These are phyloP conservation scores for Coccyzus lansbergi DNA, from an alignment of 2,797 vertebrate genomes.

Conservation along the genomic window DNA sequence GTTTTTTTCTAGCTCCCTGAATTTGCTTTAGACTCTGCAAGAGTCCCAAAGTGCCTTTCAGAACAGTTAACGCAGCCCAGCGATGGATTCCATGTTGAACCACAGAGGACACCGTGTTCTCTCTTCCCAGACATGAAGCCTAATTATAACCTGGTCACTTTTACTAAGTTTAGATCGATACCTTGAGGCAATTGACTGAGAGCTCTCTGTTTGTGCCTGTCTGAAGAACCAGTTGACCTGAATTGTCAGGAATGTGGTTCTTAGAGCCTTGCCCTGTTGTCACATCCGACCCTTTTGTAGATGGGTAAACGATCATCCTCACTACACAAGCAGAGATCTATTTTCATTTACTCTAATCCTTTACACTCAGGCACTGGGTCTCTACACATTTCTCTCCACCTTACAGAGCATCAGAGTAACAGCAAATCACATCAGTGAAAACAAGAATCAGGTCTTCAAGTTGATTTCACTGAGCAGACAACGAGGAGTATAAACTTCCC, in stretches of 20 bases:
- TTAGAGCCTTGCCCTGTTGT: not conserved
- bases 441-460: not conserved
- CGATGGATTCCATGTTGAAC: not conserved
- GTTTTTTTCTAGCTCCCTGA: not conserved
- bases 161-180: not conserved
- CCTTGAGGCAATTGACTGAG: slow-evolving; percentile 11
- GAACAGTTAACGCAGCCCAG: not conserved
- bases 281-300: not conserved
- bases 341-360: not conserved
- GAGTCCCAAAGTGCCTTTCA: not conserved
- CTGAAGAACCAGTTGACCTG: not conserved
- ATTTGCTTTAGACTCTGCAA: not conserved
- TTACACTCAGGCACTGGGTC: not conserved
- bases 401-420: not conserved
- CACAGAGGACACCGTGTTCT: not conserved
- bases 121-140: not conserved
- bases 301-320: not conserved
- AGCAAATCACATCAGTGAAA: not conserved
- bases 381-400: not conserved
- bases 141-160: not conserved
- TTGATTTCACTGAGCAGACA: not conserved
- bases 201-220: not conserved
- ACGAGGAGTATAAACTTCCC: not conserved
- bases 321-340: not conserved
- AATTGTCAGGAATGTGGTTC: not conserved